A percentile compares a stretch with the other conserved stretches of the same genome.
These are phyloP conservation scores for Connochaetes taurinus DNA, from an alignment of 2,113 vertebrate species.

Conservation along the genomic window DNA sequence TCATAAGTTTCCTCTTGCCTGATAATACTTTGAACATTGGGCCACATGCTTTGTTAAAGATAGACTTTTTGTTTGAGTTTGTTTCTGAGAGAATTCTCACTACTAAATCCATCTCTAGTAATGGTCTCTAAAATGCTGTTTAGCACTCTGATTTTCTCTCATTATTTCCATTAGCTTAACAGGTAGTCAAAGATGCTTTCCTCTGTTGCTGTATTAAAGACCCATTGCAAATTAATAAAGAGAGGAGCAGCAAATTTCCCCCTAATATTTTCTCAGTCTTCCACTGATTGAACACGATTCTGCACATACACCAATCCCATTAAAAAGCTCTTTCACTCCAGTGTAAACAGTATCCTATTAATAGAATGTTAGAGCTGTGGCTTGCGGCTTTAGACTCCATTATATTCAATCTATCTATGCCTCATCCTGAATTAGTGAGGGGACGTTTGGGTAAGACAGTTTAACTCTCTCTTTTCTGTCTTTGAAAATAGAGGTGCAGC, in stretches of 20 bases:
- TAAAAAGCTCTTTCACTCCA: constrained; percentile 32
- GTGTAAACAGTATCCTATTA: not conserved
- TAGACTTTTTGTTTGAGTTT: constrained; percentile 22
- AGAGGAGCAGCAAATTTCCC: constrained; percentile 45
- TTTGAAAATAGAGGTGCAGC: not conserved
- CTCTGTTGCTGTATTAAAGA: constrained; percentile 67
- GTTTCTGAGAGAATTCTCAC: constrained; percentile 66
- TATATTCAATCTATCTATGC: constrained; percentile 1
- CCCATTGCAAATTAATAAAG: constrained; percentile 65
- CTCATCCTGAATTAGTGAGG: not conserved
- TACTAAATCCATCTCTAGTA: constrained; percentile 69
- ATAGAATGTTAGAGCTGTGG: constrained; percentile 26
- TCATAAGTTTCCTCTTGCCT: constrained; percentile 66
- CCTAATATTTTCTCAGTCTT: constrained; percentile 46
- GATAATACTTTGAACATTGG: constrained; percentile 63
- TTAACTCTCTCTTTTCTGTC: not conserved
- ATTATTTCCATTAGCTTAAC: constrained; percentile 59
- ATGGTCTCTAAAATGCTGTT: constrained; percentile 50
- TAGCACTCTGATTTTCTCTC: constrained; percentile 44
- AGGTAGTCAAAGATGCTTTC: constrained; percentile 65
- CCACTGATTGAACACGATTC: constrained; percentile 38
- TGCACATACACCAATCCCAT: not conserved
- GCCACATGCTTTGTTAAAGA: constrained; percentile 47
- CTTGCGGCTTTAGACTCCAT: constrained; percentile 20
- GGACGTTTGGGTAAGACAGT: not conserved